These are phyloP conservation scores for Perca fluviatilis DNA, from an alignment of 2,113 vertebrate genomes.

Conservation along the genomic window DNA sequence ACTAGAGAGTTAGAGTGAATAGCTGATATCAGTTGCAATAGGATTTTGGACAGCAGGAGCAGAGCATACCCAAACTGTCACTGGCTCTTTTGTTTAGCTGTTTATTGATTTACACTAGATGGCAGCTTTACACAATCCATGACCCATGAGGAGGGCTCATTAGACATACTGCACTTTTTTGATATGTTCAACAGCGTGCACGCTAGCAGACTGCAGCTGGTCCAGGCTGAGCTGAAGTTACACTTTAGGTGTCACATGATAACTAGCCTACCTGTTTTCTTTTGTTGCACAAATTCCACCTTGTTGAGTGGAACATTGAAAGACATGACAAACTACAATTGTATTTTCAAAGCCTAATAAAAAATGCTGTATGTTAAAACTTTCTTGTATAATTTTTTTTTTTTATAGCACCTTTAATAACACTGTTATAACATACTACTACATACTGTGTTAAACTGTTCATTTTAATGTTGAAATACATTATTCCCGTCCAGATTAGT, in stretches of 20 bases:
- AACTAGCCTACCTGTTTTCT: background rate
- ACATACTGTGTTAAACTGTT: too few species aligned
- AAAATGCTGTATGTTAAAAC: background rate
- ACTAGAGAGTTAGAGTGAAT: too few species aligned
- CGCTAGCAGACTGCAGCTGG: background rate
- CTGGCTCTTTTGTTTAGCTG: constrained; percentile 47
- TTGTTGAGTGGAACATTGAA: background rate
- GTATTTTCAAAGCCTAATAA: background rate
- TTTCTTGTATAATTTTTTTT: too few species aligned
- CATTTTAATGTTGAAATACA: too few species aligned
- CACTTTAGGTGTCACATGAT: background rate
- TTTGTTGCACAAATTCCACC: background rate
- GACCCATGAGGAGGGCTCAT: constrained; percentile 18
- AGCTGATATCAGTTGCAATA: too few species aligned
- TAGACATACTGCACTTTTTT: background rate
- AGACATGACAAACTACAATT: background rate
- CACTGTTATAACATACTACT: too few species aligned
- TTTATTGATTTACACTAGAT: constrained; percentile 82
- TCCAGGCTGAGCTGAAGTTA: too few species aligned
- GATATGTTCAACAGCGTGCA: background rate
- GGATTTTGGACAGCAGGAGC: background rate
- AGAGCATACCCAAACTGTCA: background rate
- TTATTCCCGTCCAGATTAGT: too few species aligned
- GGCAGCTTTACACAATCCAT: constrained; percentile 83
- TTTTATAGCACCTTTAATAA: too few species aligned